Evolutionary conservation across 2,113 vertebrate genomes (phyloP).

Genomic region (Microcebus jonahi): DNA sequence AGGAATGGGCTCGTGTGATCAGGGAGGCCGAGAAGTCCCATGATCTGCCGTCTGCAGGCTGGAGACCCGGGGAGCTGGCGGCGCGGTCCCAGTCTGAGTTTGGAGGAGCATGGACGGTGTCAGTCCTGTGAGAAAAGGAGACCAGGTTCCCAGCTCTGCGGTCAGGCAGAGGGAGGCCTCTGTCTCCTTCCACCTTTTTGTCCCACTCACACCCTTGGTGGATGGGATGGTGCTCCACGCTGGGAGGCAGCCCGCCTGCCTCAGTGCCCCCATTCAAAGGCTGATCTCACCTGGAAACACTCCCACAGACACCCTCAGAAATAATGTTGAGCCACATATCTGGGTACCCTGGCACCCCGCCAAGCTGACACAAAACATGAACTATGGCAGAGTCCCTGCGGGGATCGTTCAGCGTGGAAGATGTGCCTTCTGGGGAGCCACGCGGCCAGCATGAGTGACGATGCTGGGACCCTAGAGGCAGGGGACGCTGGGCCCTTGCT

Average conservation of each 20-base stretch:
- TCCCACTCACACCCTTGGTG: neutral
- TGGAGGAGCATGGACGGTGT: neutral
- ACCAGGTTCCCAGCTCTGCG: neutral
- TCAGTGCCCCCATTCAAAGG: neutral
- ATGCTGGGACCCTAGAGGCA: neutral
- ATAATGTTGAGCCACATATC: neutral
- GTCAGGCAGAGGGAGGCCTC: neutral
- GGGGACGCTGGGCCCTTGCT: neutral
- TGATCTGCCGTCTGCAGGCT: neutral
- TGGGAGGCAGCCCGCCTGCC: neutral
- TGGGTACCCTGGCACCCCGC: neutral
- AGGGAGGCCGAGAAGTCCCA: neutral
- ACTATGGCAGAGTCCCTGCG: no score
- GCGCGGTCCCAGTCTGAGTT: neutral
- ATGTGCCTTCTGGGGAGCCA: neutral
- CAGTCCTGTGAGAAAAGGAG: neutral
- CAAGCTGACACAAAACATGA: neutral
- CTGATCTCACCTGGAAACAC: neutral
- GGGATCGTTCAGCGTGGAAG: rapidly evolving
- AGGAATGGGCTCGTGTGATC: neutral
- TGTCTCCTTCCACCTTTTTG: neutral
- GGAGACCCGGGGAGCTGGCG: neutral
- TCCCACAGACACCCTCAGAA: neutral
- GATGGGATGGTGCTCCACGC: neutral
- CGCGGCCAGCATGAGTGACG: neutral